These are phyloP conservation scores for Condylostylus longicornis DNA, from an alignment of 1,140 invertebrate species.

Conservation along the genomic window DNA sequence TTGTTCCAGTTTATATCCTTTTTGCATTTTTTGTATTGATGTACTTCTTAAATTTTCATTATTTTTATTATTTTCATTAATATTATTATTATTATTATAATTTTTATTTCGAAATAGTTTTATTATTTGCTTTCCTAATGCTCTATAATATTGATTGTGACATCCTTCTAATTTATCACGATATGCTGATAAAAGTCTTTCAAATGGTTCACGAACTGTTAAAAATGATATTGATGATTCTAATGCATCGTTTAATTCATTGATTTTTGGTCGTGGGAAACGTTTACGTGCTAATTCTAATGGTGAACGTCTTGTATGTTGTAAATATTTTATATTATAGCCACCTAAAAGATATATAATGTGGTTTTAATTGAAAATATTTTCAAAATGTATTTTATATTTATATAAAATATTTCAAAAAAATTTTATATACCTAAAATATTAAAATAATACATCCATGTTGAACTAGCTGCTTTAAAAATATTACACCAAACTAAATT, in stretches of 20 bases:
- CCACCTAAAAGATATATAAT: slow-evolving; percentile 32
- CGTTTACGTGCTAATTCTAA: slow-evolving; percentile 42
- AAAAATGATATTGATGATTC: slow-evolving; percentile 51
- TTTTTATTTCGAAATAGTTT: slow-evolving; percentile 34
- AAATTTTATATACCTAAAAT: slow-evolving; percentile 36
- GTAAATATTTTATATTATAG: slow-evolving; percentile 42
- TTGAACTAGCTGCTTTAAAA: slow-evolving; percentile 63
- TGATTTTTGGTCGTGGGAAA: slow-evolving; percentile 41
- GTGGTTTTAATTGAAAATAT: not conserved
- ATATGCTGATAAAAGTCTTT: slow-evolving; percentile 76
- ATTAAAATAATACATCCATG: slow-evolving; percentile 69
- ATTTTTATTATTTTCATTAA: no score
- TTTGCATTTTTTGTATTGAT: no score
- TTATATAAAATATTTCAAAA: not conserved
- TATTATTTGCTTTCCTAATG: slow-evolving; percentile 48
- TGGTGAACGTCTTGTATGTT: slow-evolving; percentile 38
- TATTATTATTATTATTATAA: slow-evolving; percentile 31
- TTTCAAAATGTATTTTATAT: not conserved
- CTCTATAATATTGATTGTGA: slow-evolving; percentile 52
- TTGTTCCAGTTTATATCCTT: no score
- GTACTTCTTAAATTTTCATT: no score
- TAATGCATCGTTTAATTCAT: slow-evolving; percentile 38
- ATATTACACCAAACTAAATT: slow-evolving; percentile 63
- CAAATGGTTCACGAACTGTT: slow-evolving; percentile 81
- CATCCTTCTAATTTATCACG: slow-evolving; percentile 72